Percentiles rank a stretch among this genome's conserved stretches.
Conservation (phyloP, 2,888 invertebrate species). For the Agriopis leucophaearia region DNA sequence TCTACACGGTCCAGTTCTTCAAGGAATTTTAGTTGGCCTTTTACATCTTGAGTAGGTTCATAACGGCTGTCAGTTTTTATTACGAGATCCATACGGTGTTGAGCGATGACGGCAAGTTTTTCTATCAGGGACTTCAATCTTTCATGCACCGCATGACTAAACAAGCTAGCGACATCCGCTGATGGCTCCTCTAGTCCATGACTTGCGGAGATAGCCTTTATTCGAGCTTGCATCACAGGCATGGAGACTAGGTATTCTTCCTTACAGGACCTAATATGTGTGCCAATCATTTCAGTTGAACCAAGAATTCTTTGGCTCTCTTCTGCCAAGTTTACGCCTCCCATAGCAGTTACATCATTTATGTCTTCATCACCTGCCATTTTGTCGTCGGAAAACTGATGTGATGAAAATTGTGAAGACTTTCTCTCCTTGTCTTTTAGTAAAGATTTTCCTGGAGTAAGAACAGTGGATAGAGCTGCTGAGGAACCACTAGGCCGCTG, state of each 20-base stretch:
- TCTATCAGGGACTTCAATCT: constrained; percentile 95
- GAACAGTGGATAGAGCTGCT: constrained; percentile 69
- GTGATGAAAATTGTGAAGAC: constrained; percentile 85
- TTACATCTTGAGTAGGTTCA: constrained; percentile 95
- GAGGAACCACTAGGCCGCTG: constrained; percentile 64
- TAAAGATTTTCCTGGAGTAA: constrained; percentile 87
- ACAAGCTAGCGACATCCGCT: constrained; percentile 93
- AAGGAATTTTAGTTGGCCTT: constrained; percentile 97
- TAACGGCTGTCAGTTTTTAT: constrained; percentile 94
- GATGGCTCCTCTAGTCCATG: constrained; percentile 94
- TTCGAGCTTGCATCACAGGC: constrained; percentile 91
- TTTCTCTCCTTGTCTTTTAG: constrained; percentile 93
- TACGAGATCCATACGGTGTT: constrained; percentile 97
- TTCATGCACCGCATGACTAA: constrained; percentile 98
- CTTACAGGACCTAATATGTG: constrained; percentile 95
- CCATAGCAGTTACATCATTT: constrained; percentile 99
- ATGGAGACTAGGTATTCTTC: constrained; percentile 95
- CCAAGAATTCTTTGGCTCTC: constrained; percentile 98
- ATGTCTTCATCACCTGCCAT: constrained; percentile 96
- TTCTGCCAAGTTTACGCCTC: constrained; percentile 98
- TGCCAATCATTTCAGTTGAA: constrained; percentile 95
- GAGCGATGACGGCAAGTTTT: constrained; percentile 96
- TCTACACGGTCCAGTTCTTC: constrained; percentile 98
- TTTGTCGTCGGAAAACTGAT: constrained; percentile 79
- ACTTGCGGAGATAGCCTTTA: constrained; percentile 91